A percentile compares a stretch with the other conserved stretches of the same genome.
These are phyloP conservation scores for Argopecten irradians DNA, from an alignment of 1,140 invertebrate species.

Conservation along the genomic window DNA sequence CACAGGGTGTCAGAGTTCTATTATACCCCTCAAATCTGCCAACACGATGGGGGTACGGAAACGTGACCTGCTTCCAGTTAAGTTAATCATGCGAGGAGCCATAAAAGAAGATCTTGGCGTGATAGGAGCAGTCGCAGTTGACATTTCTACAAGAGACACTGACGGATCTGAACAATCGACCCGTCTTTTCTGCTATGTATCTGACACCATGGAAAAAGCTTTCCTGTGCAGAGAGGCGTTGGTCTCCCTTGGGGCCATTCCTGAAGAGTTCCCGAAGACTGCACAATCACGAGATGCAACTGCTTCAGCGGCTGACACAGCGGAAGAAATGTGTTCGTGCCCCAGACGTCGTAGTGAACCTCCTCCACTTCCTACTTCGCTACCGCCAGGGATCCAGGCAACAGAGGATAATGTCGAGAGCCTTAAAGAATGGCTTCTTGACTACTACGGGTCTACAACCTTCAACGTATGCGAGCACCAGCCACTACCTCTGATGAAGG, in stretches of 20 bases:
- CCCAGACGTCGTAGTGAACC: not conserved
- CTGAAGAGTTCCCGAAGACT: constrained; percentile 19
- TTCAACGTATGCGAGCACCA: constrained; percentile 53
- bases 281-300: not conserved
- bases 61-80: not conserved
- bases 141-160: not conserved
- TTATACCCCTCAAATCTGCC: not conserved
- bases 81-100: constrained; percentile 32
- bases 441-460: constrained; percentile 43
- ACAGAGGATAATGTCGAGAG: constrained; percentile 40
- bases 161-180: constrained; percentile 13
- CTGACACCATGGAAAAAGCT: constrained; percentile 27
- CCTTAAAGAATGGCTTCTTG: constrained; percentile 44
- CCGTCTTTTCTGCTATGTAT: not conserved
- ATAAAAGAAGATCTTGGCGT: constrained; percentile 40
- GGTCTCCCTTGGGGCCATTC: not conserved
- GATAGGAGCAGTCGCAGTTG: constrained; percentile 26
- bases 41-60: not conserved
- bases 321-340: not conserved
- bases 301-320: not conserved
- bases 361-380: constrained; percentile 20
- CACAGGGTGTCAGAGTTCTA: constrained; percentile 20
- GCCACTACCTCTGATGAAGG: constrained; percentile 45
- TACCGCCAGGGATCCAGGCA: constrained; percentile 28
- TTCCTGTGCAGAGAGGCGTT: constrained; percentile 41